These are phyloP conservation scores for Hydropotes inermis DNA, from an alignment of 2,113 vertebrate genomes.

Conservation along the genomic window DNA sequence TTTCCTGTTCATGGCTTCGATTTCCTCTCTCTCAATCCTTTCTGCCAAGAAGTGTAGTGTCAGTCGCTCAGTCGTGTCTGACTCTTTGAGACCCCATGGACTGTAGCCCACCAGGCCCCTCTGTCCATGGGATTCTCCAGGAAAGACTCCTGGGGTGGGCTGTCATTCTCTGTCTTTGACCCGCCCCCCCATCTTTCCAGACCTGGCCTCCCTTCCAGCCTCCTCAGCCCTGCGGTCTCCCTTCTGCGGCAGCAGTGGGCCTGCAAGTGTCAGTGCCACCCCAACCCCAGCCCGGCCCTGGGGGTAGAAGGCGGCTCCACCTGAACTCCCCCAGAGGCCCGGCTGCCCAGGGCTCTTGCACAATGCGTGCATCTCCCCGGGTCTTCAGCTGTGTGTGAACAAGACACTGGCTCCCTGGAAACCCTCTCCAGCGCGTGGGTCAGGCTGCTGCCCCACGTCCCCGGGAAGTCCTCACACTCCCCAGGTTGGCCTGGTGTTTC, in stretches of 20 bases:
- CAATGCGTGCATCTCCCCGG: background rate
- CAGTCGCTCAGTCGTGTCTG: background rate
- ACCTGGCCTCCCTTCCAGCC: background rate
- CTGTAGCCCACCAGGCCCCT: background rate
- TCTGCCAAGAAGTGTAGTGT: background rate
- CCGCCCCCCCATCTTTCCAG: background rate
- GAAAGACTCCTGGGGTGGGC: background rate
- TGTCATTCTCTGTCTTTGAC: background rate
- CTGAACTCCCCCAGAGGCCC: background rate
- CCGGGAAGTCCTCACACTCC: background rate
- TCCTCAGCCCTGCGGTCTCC: too few species aligned
- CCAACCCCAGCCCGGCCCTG: rapidly evolving
- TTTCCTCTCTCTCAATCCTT: background rate
- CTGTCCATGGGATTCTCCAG: background rate
- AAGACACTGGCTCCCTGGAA: background rate
- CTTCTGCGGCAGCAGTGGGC: background rate
- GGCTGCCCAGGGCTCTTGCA: background rate
- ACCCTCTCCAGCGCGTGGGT: background rate
- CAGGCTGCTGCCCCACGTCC: background rate
- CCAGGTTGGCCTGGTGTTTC: background rate
- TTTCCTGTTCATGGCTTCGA: background rate
- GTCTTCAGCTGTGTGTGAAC: too few species aligned
- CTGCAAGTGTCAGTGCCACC: rapidly evolving
- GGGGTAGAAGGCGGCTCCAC: rapidly evolving
- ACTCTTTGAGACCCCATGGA: background rate